phyloP scores from a whole-genome alignment of 2,888 invertebrate genomes.

The Syrphus vitripennis region DNA sequence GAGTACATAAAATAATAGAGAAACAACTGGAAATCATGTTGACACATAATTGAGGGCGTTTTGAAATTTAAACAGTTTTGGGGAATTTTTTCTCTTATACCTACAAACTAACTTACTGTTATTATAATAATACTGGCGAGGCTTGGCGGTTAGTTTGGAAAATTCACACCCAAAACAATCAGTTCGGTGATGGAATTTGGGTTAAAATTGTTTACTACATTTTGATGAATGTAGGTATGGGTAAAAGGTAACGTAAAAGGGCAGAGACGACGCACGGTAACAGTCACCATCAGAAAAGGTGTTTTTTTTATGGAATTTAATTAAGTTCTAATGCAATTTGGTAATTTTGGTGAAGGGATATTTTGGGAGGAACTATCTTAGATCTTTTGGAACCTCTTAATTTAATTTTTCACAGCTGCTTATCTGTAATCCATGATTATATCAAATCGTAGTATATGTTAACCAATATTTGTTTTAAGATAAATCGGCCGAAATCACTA shows the following conservation, averaged over 20 bases:
- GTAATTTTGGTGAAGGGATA: background rate
- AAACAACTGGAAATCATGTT: constrained; percentile 62
- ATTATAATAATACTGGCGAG: background rate
- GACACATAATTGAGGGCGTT: constrained; percentile 72
- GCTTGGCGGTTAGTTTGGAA: constrained; percentile 14
- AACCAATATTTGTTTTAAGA: no score
- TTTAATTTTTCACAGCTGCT: no score
- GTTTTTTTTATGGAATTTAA: background rate
- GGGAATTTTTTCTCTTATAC: constrained; percentile 61
- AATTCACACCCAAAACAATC: constrained; percentile 61
- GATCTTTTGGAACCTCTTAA: background rate
- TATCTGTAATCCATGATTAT: no score
- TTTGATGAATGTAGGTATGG: background rate
- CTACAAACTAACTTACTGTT: constrained; percentile 37
- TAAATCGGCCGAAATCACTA: no score
- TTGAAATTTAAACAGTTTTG: constrained; percentile 66
- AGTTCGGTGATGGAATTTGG: constrained; percentile 52
- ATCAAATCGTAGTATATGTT: no score
- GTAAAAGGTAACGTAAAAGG: background rate
- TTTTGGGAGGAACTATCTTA: background rate
- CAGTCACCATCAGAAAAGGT: background rate
- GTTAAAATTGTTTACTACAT: constrained; percentile 59
- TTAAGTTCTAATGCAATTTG: background rate
- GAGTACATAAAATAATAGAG: constrained; percentile 27
- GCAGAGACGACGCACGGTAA: background rate